Evolutionary conservation across 2,888 invertebrate species (phyloP).

Genomic region (Cheilosia soror): DNA sequence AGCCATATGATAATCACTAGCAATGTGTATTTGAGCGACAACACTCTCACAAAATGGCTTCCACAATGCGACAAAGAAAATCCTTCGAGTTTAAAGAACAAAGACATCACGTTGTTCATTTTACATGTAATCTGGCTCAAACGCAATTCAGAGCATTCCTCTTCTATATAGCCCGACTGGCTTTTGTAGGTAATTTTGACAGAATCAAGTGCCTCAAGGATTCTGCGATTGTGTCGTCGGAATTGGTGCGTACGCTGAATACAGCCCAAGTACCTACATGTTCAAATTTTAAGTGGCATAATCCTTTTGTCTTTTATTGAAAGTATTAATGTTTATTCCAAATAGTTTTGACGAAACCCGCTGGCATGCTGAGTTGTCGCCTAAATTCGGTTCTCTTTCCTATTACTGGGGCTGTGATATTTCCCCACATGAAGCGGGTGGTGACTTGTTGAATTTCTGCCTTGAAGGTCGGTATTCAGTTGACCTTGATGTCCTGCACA

Average conservation of each 20-base stretch:
- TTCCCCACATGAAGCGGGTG: background rate
- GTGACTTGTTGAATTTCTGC: slow-evolving; percentile 8
- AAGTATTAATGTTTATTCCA: background rate
- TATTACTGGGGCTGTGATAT: background rate
- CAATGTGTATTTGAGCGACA: background rate
- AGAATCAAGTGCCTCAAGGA: background rate
- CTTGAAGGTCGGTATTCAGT: background rate
- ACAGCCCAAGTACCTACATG: background rate
- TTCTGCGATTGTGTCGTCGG: too few species aligned
- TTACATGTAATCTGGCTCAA: slow-evolving; percentile 11
- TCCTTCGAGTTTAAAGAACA: slow-evolving; percentile 4
- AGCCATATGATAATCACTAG: background rate
- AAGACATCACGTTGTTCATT: slow-evolving; percentile 16
- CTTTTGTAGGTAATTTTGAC: background rate
- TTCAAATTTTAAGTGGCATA: background rate
- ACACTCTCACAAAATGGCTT: slow-evolving; percentile 1
- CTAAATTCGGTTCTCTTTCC: background rate
- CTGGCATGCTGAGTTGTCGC: background rate
- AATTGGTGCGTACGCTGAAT: too few species aligned
- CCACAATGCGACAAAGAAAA: background rate
- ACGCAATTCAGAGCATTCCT: background rate
- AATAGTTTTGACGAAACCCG: background rate
- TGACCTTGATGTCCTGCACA: slow-evolving; percentile 8
- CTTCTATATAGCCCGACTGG: background rate
- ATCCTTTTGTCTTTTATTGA: background rate